Evolutionary conservation across 1,140 invertebrate genomes (phyloP), one percentile per base, ranked within the genome.

Genomic region (Diachasma alloeum): DNA sequence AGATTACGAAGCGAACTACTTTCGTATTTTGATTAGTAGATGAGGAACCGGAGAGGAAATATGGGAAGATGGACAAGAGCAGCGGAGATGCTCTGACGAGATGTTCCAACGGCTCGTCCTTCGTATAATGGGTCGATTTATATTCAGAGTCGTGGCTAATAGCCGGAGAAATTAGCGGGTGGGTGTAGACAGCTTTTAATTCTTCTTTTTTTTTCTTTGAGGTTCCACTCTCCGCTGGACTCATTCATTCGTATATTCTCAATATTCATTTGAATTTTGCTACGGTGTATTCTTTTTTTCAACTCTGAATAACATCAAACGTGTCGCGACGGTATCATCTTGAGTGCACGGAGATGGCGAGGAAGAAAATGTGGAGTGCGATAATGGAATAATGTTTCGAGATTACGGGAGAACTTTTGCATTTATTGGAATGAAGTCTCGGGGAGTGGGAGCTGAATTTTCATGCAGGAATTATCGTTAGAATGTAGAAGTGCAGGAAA

Each of bases 141-240:
- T 82, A 83, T 82, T 83, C 82, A 80, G 77, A 79, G 79, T 80
- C 72, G 80, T 78, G 74, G 79, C 78, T 83, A 83, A 83, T 83
- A 82, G 82, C 81, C 77, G 69, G 19, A 78, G 78, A 80, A 83
- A 81, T 83, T 83, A 83, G 79, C 82, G 81, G 82, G 80, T 83
- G 82, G 81, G 80, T 80, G 79, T 71, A 79, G 79, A 74, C 72
- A 80, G 77, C 63, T 72, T 75, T 72, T 77, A 72, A 77, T 79
- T 69, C 66, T 75, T 66, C 46, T 67, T 37, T 31, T 31, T 39
- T 39, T 68, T 10, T 19, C n/a, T 68, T 17, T 6, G n/a, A 37
- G 37, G 72, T 69, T 73, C 63, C 63, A 36, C 22, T 19, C 19
- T 66, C 31, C 24, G 39, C 10, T 13, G 22, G 37, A 10, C 44